A percentile compares a stretch with the other conserved stretches of the same genome.
These are phyloP conservation scores for Borostomias antarcticus DNA, from an alignment of 2,797 vertebrate species.

Conservation along the genomic window DNA sequence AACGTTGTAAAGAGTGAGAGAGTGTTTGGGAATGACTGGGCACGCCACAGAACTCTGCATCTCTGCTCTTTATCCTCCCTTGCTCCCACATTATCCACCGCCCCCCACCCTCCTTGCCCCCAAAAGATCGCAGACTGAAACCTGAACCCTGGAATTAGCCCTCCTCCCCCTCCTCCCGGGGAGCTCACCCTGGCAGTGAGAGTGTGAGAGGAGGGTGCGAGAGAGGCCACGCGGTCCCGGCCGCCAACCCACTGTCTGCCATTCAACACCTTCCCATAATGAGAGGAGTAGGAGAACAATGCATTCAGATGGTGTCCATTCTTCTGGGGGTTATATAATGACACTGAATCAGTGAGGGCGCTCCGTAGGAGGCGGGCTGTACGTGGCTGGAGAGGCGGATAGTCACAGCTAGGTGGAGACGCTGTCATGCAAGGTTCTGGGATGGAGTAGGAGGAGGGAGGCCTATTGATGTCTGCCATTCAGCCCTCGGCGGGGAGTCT, in stretches of 20 bases:
- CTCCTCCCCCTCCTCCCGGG: slow-evolving; percentile 36
- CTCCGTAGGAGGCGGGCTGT: slow-evolving; percentile 22
- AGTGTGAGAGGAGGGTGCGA: slow-evolving; percentile 57
- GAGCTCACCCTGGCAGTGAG: slow-evolving; percentile 38
- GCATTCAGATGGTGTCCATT: slow-evolving; percentile 40
- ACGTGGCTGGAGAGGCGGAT: not conserved
- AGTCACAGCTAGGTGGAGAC: not conserved
- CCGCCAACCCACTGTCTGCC: slow-evolving; percentile 48
- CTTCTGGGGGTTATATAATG: slow-evolving; percentile 50
- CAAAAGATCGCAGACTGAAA: slow-evolving; percentile 74
- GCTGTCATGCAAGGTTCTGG: not conserved
- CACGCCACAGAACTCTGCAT: slow-evolving; percentile 65
- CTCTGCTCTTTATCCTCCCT: slow-evolving; percentile 63
- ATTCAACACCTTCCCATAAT: slow-evolving; percentile 60
- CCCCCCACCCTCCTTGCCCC: slow-evolving; percentile 57
- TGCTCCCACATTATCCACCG: slow-evolving; percentile 68
- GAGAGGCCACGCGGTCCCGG: slow-evolving; percentile 37
- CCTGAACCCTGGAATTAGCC: slow-evolving; percentile 75
- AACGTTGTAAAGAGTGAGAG: slow-evolving; percentile 28
- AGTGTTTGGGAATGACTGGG: slow-evolving; percentile 63
- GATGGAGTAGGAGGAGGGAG: not conserved
- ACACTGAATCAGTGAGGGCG: slow-evolving; percentile 38
- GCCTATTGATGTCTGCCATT: not conserved
- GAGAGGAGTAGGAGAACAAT: slow-evolving; percentile 51
- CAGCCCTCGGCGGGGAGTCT: not conserved